phyloP scores from a whole-genome alignment of 2,113 vertebrate genomes.

The Mixornis gularis region DNA sequence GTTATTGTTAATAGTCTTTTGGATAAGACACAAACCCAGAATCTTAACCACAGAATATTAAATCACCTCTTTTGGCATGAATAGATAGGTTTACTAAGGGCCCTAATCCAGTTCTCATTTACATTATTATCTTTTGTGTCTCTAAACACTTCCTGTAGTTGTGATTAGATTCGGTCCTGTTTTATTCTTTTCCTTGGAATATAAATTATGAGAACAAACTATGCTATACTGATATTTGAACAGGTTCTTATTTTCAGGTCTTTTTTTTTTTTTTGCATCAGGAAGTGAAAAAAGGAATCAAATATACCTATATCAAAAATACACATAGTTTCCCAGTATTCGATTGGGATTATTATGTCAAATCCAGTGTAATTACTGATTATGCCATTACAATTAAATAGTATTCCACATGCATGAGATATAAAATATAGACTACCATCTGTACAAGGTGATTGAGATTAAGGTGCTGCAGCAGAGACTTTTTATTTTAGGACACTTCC shows the following conservation, averaged over 20 bases:
- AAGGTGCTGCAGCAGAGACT: background rate
- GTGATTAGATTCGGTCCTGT: background rate
- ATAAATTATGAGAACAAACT: background rate
- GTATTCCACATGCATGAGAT: background rate
- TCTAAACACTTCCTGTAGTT: slow-evolving; percentile 40
- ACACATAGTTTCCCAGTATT: background rate
- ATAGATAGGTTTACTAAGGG: slow-evolving; percentile 44
- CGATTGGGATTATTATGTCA: background rate
- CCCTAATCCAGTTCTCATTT: slow-evolving; percentile 50
- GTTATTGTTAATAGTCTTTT: slow-evolving; percentile 33
- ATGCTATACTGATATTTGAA: background rate
- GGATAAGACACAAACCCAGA: slow-evolving; percentile 26
- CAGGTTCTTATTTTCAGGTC: background rate
- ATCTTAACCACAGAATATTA: slow-evolving; percentile 44
- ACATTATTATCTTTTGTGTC: slow-evolving; percentile 38
- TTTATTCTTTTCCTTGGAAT: slow-evolving; percentile 23
- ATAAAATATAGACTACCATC: background rate
- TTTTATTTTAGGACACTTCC: background rate
- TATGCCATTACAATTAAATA: background rate
- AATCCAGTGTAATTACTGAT: background rate
- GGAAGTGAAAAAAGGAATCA: background rate
- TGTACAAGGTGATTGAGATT: background rate
- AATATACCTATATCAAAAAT: background rate
- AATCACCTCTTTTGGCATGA: slow-evolving; percentile 48
- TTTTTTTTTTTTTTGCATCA: background rate